Evolutionary conservation across 2,888 invertebrate genomes (phyloP).

Genomic region (Nomada fabriciana): DNA sequence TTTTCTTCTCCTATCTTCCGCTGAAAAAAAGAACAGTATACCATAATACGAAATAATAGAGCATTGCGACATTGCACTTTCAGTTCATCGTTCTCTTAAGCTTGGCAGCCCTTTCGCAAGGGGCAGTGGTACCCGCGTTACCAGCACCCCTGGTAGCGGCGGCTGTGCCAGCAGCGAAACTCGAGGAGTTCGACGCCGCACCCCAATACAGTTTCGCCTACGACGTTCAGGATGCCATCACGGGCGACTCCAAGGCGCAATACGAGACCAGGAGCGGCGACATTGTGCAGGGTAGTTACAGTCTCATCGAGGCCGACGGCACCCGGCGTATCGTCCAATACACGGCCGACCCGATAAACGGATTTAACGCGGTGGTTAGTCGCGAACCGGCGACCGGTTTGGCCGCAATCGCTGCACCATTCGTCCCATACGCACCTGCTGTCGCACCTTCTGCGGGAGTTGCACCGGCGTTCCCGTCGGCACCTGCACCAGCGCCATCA

Average conservation of each 20-base stretch:
- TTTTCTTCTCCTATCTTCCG: too few relatives aligned
- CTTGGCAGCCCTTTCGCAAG: slow-evolving; percentile 84
- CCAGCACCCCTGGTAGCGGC: slow-evolving; percentile 61
- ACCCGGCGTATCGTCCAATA: slow-evolving; percentile 80
- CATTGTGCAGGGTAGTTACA: slow-evolving; percentile 80
- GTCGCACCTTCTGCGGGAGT: slow-evolving; percentile 74
- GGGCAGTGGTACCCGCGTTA: slow-evolving; percentile 81
- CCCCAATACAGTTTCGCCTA: slow-evolving; percentile 81
- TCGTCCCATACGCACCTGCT: slow-evolving; percentile 79
- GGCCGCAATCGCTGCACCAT: slow-evolving; percentile 82
- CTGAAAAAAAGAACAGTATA: background rate
- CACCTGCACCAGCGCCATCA: slow-evolving; percentile 63
- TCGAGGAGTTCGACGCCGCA: slow-evolving; percentile 77
- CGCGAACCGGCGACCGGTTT: slow-evolving; percentile 72
- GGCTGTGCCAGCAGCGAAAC: slow-evolving; percentile 69
- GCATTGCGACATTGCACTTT: background rate
- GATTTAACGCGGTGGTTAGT: slow-evolving; percentile 83
- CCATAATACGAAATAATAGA: background rate
- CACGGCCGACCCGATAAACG: slow-evolving; percentile 79
- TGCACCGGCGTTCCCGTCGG: slow-evolving; percentile 51
- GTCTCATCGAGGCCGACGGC: slow-evolving; percentile 80
- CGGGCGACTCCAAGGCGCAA: slow-evolving; percentile 81
- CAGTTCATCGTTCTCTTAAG: slow-evolving; percentile 82
- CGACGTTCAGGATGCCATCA: slow-evolving; percentile 79
- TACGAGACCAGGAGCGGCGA: slow-evolving; percentile 80